A percentile compares a stretch with the other conserved stretches of the same genome.
phyloP scores from a whole-genome alignment of 92 coral and sea anemone genomes.

The Heteractis magnifica region DNA sequence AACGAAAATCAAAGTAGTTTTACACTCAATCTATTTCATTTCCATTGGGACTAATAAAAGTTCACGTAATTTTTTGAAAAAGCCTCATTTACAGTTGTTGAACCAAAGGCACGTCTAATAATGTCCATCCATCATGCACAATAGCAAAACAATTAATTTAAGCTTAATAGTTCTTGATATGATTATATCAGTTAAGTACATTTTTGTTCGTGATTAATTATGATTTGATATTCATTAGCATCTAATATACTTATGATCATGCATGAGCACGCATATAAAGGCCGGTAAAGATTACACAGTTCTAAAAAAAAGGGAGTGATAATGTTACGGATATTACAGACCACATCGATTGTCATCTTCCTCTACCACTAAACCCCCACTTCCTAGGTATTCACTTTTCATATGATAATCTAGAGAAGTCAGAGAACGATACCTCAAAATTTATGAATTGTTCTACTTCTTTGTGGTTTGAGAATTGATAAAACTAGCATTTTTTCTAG shows the following conservation, averaged over 20 bases:
- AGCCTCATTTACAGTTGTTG: neutral
- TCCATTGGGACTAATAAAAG: neutral
- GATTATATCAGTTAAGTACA: neutral
- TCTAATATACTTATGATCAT: neutral
- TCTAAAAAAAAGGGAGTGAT: conserved; percentile 1
- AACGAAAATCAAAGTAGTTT: neutral
- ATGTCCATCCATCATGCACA: neutral
- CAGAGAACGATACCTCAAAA: neutral
- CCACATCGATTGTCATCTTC: neutral
- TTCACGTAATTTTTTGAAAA: too few species aligned
- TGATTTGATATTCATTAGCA: neutral
- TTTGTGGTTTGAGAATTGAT: conserved; percentile 6
- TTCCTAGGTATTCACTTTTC: neutral
- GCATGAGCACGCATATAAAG: conserved; percentile 4
- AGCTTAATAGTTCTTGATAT: conserved; percentile 1
- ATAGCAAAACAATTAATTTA: neutral
- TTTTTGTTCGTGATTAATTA: neutral
- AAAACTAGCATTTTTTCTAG: conserved; percentile 6
- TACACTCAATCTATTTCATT: neutral
- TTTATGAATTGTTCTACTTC: neutral
- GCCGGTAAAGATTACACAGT: neutral
- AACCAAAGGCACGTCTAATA: neutral
- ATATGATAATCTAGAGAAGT: neutral
- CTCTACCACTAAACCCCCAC: conserved; percentile 1
- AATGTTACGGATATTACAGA: neutral